Percentiles rank a stretch among this genome's conserved stretches.
Conservation (phyloP, 1,140 invertebrate species). For the Euwallacea similis region DNA sequence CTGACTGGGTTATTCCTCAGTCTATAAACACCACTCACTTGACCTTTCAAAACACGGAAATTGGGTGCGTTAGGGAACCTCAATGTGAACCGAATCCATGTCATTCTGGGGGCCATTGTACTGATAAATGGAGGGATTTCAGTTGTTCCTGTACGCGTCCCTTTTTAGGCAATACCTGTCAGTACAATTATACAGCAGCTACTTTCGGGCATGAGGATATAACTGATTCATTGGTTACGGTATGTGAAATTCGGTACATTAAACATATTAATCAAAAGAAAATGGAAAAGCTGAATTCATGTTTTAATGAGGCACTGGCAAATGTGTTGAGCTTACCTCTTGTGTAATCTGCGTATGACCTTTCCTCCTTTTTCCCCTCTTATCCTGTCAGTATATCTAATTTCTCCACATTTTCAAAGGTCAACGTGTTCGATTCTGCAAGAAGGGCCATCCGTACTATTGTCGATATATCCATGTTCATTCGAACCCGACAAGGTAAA, state of each 20-base stretch:
- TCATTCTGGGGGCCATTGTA: constrained; percentile 80
- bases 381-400: no score
- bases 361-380: no score
- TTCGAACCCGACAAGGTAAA: constrained; percentile 77
- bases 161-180: constrained; percentile 82
- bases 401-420: constrained; percentile 46
- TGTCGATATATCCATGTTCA: constrained; percentile 91
- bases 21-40: constrained; percentile 37
- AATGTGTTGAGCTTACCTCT: background rate
- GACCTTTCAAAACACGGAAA: constrained; percentile 60
- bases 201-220: constrained; percentile 89
- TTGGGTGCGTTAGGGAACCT: constrained; percentile 73
- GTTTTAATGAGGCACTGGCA: background rate
- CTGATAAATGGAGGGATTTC: constrained; percentile 75
- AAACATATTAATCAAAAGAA: background rate
- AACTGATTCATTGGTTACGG: constrained; percentile 67
- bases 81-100: constrained; percentile 89
- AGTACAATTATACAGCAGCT: constrained; percentile 85
- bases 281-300: background rate
- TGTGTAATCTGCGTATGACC: background rate
- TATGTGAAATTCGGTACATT: constrained; percentile 7
- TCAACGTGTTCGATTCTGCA: constrained; percentile 68
- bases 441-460: constrained; percentile 71
- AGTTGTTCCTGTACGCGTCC: constrained; percentile 84
- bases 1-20: constrained; percentile 65